Percentiles rank a stretch among this genome's conserved stretches.
phyloP scores from a whole-genome alignment of 1,140 invertebrate species.

The Fopius arisanus region DNA sequence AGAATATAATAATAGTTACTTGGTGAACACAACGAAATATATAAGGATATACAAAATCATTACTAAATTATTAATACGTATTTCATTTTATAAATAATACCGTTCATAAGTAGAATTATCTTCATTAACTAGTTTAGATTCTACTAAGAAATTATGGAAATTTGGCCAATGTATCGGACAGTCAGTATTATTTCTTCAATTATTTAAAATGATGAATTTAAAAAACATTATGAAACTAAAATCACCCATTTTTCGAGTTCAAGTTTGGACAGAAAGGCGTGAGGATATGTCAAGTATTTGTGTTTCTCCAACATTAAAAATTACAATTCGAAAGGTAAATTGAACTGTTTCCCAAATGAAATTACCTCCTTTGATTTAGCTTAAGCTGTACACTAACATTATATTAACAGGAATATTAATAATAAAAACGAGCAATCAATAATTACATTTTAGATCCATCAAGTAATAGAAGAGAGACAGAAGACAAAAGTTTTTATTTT shows the following conservation, averaged over 20 bases:
- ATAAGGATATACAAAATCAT: slow-evolving; percentile 44
- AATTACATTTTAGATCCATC: slow-evolving; percentile 19
- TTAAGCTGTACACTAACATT: slow-evolving; percentile 30
- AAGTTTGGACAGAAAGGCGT: not conserved
- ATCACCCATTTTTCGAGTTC: not conserved
- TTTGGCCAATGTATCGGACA: not conserved
- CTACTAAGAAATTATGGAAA: not conserved
- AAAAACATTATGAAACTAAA: not conserved
- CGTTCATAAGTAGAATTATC: slow-evolving; percentile 49
- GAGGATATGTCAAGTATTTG: not conserved
- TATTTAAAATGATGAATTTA: not conserved
- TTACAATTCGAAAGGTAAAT: not conserved
- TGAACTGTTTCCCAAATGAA: not conserved
- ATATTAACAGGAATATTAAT: slow-evolving; percentile 19
- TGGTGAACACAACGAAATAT: slow-evolving; percentile 48
- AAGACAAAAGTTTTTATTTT: slow-evolving; percentile 22
- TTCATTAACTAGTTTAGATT: slow-evolving; percentile 6
- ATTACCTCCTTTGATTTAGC: not conserved
- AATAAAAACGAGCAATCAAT: not conserved
- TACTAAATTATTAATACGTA: slow-evolving; percentile 47
- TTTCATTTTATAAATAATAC: slow-evolving; percentile 46
- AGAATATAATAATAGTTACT: slow-evolving; percentile 45
- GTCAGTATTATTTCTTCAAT: not conserved
- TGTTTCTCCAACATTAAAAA: not conserved
- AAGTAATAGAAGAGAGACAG: slow-evolving; percentile 27